phyloP scores from a whole-genome alignment of 2,797 vertebrate genomes.

The Trachops cirrhosus region DNA sequence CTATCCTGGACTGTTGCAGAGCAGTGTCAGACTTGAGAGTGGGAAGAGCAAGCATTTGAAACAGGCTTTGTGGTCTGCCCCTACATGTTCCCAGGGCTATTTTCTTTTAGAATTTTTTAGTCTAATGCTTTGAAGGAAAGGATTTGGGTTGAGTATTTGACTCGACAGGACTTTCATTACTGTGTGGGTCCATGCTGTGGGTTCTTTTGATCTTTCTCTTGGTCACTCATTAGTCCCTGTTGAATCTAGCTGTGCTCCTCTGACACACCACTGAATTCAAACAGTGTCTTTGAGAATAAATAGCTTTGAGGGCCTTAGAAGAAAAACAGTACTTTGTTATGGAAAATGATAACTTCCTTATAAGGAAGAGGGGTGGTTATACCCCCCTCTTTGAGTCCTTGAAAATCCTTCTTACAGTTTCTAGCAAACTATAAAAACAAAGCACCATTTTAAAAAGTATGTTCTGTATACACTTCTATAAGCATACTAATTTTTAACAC shows the following conservation, averaged over 20 bases:
- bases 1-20: neutral
- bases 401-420: conserved; percentile 4
- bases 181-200: neutral
- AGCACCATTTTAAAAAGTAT: neutral
- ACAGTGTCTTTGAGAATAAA: conserved; percentile 3
- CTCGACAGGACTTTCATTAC: neutral
- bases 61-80: neutral
- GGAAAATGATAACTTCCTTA: conserved; percentile 6
- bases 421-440: neutral
- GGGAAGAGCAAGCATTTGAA: neutral
- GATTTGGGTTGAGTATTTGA: neutral
- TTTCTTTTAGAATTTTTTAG: neutral
- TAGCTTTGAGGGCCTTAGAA: conserved; percentile 5
- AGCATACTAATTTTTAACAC: neutral
- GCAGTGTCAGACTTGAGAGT: neutral
- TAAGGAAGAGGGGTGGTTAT: neutral
- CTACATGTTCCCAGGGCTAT: neutral
- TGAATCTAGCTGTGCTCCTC: conserved; percentile 10
- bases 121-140: neutral
- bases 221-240: neutral
- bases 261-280: neutral
- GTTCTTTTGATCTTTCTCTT: neutral
- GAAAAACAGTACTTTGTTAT: neutral
- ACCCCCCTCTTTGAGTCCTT: neutral
- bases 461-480: neutral